phyloP scores from a whole-genome alignment of 1,140 invertebrate species.

The Drosophila nigromelanica region DNA sequence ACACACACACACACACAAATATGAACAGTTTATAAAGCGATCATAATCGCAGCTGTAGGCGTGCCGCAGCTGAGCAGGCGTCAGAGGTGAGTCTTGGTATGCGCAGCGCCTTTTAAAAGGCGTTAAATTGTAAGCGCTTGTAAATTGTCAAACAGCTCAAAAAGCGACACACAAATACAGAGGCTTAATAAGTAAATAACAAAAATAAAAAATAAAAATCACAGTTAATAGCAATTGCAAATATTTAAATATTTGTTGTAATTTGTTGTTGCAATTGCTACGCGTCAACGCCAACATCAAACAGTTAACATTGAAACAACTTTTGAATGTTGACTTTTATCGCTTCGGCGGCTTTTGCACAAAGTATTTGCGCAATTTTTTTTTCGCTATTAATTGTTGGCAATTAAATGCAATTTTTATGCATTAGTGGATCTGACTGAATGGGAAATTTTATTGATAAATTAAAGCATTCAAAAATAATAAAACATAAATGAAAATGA shows the following conservation, averaged over 20 bases:
- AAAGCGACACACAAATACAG: slow-evolving; percentile 22
- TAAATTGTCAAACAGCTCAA: slow-evolving; percentile 38
- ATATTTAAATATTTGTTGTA: slow-evolving; percentile 35
- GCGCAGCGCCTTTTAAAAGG: slow-evolving; percentile 21
- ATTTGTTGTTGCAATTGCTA: slow-evolving; percentile 9
- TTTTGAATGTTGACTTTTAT: slow-evolving; percentile 67
- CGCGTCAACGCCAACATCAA: slow-evolving; percentile 38
- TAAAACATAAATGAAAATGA: neutral
- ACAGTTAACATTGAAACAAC: slow-evolving; percentile 40
- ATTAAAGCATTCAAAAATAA: neutral
- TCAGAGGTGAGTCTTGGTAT: slow-evolving; percentile 29
- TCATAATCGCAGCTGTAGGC: slow-evolving; percentile 49
- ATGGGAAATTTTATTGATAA: slow-evolving; percentile 14
- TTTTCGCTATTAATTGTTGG: slow-evolving; percentile 59
- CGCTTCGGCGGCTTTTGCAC: slow-evolving; percentile 60
- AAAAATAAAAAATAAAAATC: slow-evolving; percentile 6
- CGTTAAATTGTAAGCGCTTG: slow-evolving; percentile 47
- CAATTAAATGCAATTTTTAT: slow-evolving; percentile 64
- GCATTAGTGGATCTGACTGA: slow-evolving; percentile 20
- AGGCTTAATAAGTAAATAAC: neutral
- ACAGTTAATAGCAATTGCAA: slow-evolving; percentile 13
- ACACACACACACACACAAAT: slow-evolving; percentile 31
- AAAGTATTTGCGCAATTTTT: slow-evolving; percentile 50
- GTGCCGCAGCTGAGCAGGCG: slow-evolving; percentile 23
- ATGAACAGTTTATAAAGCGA: slow-evolving; percentile 24